Base-by-base conservation (phyloP, 2,888 invertebrate species). In the Pristionchus maxplancki region DNA sequence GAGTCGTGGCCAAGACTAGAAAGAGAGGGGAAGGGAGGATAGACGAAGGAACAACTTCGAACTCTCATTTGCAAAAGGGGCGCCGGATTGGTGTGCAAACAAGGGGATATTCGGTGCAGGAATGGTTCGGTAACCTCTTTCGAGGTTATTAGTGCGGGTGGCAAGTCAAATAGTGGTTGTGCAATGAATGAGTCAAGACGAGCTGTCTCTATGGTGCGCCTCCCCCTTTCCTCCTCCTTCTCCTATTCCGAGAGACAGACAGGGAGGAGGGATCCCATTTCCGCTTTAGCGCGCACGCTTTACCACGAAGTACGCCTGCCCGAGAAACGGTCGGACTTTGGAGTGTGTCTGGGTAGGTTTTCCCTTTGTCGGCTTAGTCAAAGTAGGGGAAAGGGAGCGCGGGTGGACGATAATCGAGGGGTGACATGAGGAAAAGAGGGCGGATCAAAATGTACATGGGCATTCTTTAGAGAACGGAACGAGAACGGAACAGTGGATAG, bases 71-170 rank as follows among this genome's bases (percentile, higher is more conserved):
- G 71, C 71, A 71, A 20, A 24, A 6, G 8, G n/a, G 58, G 58
- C 58, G n/a, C 58, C 37, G 37, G 20, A 71, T 28, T 37, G 71
- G 17, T 17, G 20, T 15, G 71, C 71, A 71, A 34, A 71, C 37
- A 71, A n/a, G n/a, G n/a, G 24, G 31, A 20, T 34, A 37, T 34
- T 20, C 31, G 24, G 71, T 71, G 71, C 71, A 71, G 20, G 31
- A 71, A 37, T 34, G 34, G 71, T 71, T 71, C 71, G 71, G 24
- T 20, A 71, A 71, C 71, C 37, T 64, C 64, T 58, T 24, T 58
- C 58, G 20, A 20, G 20, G 64, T 64, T 64, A 64, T 64, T 64
- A 64, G 28, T 64, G 31, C 31, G 31, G 58, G n/a, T n/a, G n/a
- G 58, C 58, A 58, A 58, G 58, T 58, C 58, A 58, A 58, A 58